Evolutionary conservation across 2,888 invertebrate genomes (phyloP), one percentile per base, ranked within the genome.

Genomic region (Apodemia mormo): DNA sequence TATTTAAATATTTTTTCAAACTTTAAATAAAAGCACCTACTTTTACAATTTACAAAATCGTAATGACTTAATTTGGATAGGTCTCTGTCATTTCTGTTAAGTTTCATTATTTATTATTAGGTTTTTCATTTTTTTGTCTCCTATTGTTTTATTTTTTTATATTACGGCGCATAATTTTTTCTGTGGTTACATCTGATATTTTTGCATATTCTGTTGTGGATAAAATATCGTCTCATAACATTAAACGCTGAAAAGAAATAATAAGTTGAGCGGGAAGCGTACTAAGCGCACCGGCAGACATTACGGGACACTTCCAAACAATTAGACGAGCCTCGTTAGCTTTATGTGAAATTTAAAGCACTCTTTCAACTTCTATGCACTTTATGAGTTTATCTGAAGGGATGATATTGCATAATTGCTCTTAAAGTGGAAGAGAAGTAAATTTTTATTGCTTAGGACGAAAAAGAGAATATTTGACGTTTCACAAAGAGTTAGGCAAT

Each of bases 291-390:
- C 80, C 78, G 73, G 76, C 74, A 67, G 80, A 77, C 79, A 82
- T 83, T 83, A 79, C 80, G 80, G 78, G 85, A 86, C 85, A 88
- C 89, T 92, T 91, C 89, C 87, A 87, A 89, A 90, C 91, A 92
- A 92, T 92, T 92, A 92, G 90, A 88, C 81, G 79, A 77, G 82
- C 78, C 85, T 90, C 92, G 90, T 92, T 92, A 90, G 82, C 82
- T 89, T 88, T 81, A 87, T 82, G 83, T 71, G 81, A 79, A 80
- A 79, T 84, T 81, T 80, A 80, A 82, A 77, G 79, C 78, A 76
- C 78, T 79, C 80, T 79, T 79, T 80, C 79, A 74, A 80, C 79
- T 80, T 76, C 78, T 79, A 75, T 85, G 83, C 85, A 76, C 82
- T 86, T 88, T 86, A 85, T 82, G 84, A 81, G 80, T 81, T 77